phyloP scores from a whole-genome alignment of 2,797 vertebrate genomes.

The Sebastes oblongus region DNA sequence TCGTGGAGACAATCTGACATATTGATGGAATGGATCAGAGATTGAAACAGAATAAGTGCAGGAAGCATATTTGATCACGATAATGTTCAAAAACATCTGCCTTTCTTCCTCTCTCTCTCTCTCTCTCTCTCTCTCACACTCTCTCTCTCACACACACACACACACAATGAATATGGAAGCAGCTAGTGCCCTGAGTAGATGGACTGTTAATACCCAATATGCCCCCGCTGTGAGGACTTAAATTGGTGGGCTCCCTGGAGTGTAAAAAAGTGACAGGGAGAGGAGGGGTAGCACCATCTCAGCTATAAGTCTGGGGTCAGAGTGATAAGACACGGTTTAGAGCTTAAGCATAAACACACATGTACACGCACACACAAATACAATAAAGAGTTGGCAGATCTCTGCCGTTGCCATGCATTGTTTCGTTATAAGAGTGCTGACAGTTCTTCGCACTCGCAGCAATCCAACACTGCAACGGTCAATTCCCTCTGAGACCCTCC shows the following conservation, averaged over 20 bases:
- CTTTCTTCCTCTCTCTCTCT: background rate
- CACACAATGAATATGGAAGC: constrained; percentile 54
- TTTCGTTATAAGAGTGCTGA: constrained; percentile 2
- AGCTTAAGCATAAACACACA: constrained; percentile 42
- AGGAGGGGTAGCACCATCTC: constrained; percentile 24
- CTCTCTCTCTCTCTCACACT: background rate
- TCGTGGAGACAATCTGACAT: constrained; percentile 18
- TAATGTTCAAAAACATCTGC: constrained; percentile 23
- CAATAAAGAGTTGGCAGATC: constrained; percentile 3
- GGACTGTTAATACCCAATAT: constrained; percentile 65
- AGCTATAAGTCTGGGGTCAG: constrained; percentile 39
- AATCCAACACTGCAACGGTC: constrained; percentile 25
- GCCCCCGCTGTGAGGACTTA: constrained; percentile 57
- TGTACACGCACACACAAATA: background rate
- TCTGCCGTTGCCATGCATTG: background rate
- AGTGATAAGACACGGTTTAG: constrained; percentile 33
- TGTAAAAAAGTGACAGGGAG: constrained; percentile 41
- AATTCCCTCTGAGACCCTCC: constrained; percentile 57
- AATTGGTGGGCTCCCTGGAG: constrained; percentile 48
- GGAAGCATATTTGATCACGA: constrained; percentile 26
- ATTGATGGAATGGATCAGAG: constrained; percentile 38
- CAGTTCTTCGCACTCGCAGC: constrained; percentile 21
- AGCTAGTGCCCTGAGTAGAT: constrained; percentile 43
- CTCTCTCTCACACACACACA: background rate
- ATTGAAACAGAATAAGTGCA: constrained; percentile 28